Evolutionary conservation across 2,888 invertebrate species (phyloP).

Genomic region (Conops quadrifasciatus): DNA sequence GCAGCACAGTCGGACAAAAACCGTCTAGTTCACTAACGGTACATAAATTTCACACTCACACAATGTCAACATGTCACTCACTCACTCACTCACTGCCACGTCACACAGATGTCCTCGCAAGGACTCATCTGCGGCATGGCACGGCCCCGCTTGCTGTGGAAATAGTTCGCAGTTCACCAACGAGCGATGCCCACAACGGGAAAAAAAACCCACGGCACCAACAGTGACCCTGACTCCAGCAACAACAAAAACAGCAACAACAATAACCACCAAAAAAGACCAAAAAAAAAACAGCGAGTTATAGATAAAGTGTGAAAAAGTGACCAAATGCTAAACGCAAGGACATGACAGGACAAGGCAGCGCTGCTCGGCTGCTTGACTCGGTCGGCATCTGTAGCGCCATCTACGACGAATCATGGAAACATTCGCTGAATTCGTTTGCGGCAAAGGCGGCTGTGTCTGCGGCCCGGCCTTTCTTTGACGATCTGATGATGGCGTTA

Average conservation of each 20-base stretch:
- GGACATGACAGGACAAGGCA: background rate
- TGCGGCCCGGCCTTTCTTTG: too few species aligned
- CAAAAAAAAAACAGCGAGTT: too few species aligned
- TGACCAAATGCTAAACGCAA: constrained; percentile 15
- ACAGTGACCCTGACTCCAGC: background rate
- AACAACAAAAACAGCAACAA: background rate
- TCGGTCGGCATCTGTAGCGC: background rate
- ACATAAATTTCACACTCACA: constrained; percentile 54
- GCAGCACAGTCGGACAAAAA: constrained; percentile 44
- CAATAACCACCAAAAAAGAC: background rate
- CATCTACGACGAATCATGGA: too few species aligned
- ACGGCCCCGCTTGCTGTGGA: background rate
- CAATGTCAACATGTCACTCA: constrained; percentile 34
- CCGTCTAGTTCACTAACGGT: constrained; percentile 55
- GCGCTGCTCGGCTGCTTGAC: background rate
- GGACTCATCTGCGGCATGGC: constrained; percentile 29
- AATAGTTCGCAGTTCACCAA: constrained; percentile 22
- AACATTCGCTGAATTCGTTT: too few species aligned
- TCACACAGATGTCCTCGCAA: constrained; percentile 35
- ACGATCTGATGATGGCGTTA: too few species aligned
- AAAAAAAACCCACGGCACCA: background rate
- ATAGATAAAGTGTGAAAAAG: constrained; percentile 17
- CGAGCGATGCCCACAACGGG: background rate
- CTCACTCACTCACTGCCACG: constrained; percentile 26
- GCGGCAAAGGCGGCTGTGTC: too few species aligned